Evolutionary conservation across 2,113 vertebrate genomes (phyloP), one percentile per base, ranked within the genome.

Genomic region (Amphilophus citrinellus): DNA sequence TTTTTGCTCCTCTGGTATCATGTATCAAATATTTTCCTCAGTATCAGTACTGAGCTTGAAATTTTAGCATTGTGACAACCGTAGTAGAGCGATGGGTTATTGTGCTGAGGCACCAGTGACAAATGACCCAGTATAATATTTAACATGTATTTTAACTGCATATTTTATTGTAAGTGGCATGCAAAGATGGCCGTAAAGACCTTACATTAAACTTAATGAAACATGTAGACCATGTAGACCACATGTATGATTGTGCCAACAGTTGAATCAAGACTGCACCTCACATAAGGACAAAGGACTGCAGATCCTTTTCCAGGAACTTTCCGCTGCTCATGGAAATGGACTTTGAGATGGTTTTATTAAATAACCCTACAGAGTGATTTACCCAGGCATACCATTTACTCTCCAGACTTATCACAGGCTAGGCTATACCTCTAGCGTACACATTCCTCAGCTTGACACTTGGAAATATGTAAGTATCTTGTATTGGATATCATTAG

Each of bases 381-480:
- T 84, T 83, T 86, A 47, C 57, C 27, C 11, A 35, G 61, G 37
- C 73, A 32, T 85, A 81, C 80, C 10, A 80, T 87, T 89, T 89
- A 84, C 66, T 65, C 79, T 76, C 27, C 50, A 80, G 59, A 73
- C 77, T 85, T 76, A 87, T 87, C 68, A 76, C 77, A 77, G 76
- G 10, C 57, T 79, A 30, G 76, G 57, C 71, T 78, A 56, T 61
- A 85, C 63, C 60, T 78, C 44, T 27, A 86, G 61, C 39, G 59
- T 78, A 86, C 83, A 81, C 87, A 90, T 94, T 79, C 58, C n/a
- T 89, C 73, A 82, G 20, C 50, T 44, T 83, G 85, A 91, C 79
- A 89, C 68, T 82, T 82, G 42, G 76, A 89, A 87, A 87, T 50
- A 56, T 84, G 44, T 59, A 80, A 62, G 35, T 75, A 60, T 91